phyloP scores from a whole-genome alignment of 2,888 invertebrate genomes.

The Euclidia mi region DNA sequence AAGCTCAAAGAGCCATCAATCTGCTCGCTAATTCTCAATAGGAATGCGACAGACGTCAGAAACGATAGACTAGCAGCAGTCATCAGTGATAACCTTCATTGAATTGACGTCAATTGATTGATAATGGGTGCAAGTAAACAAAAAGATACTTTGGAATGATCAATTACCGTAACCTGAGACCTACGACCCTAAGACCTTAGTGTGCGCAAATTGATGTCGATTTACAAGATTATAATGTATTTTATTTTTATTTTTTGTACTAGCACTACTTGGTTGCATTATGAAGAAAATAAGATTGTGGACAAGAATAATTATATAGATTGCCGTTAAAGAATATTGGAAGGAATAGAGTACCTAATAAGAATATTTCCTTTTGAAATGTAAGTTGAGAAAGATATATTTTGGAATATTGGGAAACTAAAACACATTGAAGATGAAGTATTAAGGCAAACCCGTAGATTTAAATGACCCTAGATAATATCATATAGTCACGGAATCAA shows the following conservation, averaged over 20 bases:
- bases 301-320: too few relatives aligned
- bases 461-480: too few relatives aligned
- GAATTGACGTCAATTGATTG: slow-evolving; percentile 86
- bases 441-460: too few relatives aligned
- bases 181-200: slow-evolving; percentile 50
- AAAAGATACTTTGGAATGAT: slow-evolving; percentile 74
- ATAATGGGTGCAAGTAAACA: slow-evolving; percentile 79
- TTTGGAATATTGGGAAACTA: too few relatives aligned
- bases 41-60: slow-evolving; percentile 58
- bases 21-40: slow-evolving; percentile 28
- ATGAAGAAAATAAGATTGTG: neutral
- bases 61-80: slow-evolving; percentile 55
- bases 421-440: too few relatives aligned
- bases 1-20: slow-evolving; percentile 25
- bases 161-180: slow-evolving; percentile 63
- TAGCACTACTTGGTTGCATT: neutral
- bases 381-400: too few relatives aligned
- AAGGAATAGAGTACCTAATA: too few relatives aligned
- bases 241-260: slow-evolving; percentile 30
- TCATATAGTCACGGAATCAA: too few relatives aligned
- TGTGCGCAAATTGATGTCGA: slow-evolving; percentile 48
- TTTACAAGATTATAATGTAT: slow-evolving; percentile 44
- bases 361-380: too few relatives aligned
- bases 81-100: slow-evolving; percentile 77
- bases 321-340: too few relatives aligned